Conservation (phyloP, 2,888 invertebrate species). For the Physocephala rufipes region DNA sequence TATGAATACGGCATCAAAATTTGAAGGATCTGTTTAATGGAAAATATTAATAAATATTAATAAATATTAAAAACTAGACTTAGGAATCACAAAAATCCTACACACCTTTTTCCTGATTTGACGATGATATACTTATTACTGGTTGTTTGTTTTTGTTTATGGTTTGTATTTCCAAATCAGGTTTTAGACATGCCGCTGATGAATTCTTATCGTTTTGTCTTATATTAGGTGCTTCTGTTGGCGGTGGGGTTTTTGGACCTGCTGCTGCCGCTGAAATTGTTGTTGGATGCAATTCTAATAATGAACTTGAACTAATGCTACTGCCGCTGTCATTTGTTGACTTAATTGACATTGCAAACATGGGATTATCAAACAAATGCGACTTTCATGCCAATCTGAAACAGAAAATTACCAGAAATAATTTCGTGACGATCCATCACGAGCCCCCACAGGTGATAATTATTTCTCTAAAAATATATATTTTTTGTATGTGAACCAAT, state of each 20-base stretch:
- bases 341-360: slow-evolving; percentile 64
- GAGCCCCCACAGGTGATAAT: too few species aligned
- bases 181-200: not conserved
- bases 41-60: not conserved
- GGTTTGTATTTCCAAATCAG: not conserved
- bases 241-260: slow-evolving; percentile 35
- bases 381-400: slow-evolving; percentile 64
- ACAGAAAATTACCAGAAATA: too few species aligned
- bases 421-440: too few species aligned
- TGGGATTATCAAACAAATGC: slow-evolving; percentile 63
- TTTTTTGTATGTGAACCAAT: too few species aligned
- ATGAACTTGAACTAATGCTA: slow-evolving; percentile 43
- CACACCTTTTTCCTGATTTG: not conserved
- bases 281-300: slow-evolving; percentile 48
- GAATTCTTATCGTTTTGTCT: slow-evolving; percentile 20
- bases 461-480: too few species aligned
- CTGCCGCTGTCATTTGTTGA: slow-evolving; percentile 47
- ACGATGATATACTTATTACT: not conserved
- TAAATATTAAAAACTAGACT: not conserved
- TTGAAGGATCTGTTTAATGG: slow-evolving; percentile 60
- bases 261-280: slow-evolving; percentile 34
- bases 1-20: slow-evolving; percentile 75
- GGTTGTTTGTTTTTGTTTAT: slow-evolving; percentile 5
- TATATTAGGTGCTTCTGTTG: slow-evolving; percentile 23
- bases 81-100: not conserved